Evolutionary conservation across 2,797 vertebrate species (phyloP).

Genomic region (Hemibagrus guttatus): DNA sequence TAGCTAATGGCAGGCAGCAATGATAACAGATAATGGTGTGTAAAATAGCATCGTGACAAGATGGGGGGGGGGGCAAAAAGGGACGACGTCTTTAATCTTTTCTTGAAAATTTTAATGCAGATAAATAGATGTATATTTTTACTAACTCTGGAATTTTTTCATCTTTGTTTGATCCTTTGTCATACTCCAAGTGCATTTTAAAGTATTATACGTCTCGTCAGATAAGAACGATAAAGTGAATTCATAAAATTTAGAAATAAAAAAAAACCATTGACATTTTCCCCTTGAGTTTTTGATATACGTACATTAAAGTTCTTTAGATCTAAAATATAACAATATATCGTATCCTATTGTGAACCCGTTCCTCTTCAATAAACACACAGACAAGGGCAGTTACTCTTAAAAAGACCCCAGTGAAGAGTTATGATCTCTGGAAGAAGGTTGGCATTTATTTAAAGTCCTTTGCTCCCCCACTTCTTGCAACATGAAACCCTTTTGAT

Average conservation of each 20-base stretch:
- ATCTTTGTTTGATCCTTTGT: neutral
- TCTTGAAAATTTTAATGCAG: constrained; percentile 10
- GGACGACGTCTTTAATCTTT: constrained; percentile 30
- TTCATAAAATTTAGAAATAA: no score
- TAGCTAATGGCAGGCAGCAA: constrained; percentile 71
- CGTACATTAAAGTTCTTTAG: neutral
- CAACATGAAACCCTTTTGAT: constrained; percentile 48
- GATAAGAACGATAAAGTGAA: neutral
- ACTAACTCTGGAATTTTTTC: neutral
- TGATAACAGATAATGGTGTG: constrained; percentile 68
- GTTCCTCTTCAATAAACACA: neutral
- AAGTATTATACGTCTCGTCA: neutral
- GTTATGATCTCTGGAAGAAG: constrained; percentile 25
- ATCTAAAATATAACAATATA: neutral
- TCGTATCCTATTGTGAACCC: neutral
- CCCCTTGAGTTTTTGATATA: neutral
- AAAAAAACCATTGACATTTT: neutral
- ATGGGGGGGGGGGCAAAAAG: neutral
- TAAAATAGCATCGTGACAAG: constrained; percentile 62
- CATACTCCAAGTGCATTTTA: neutral
- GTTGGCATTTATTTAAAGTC: constrained; percentile 35
- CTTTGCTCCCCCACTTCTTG: constrained; percentile 54
- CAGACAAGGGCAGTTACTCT: neutral
- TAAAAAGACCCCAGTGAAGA: constrained; percentile 28
- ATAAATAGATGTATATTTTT: constrained; percentile 3